These are phyloP conservation scores for Neodiprion pinetum DNA, from an alignment of 1,140 invertebrate species.

Conservation along the genomic window DNA sequence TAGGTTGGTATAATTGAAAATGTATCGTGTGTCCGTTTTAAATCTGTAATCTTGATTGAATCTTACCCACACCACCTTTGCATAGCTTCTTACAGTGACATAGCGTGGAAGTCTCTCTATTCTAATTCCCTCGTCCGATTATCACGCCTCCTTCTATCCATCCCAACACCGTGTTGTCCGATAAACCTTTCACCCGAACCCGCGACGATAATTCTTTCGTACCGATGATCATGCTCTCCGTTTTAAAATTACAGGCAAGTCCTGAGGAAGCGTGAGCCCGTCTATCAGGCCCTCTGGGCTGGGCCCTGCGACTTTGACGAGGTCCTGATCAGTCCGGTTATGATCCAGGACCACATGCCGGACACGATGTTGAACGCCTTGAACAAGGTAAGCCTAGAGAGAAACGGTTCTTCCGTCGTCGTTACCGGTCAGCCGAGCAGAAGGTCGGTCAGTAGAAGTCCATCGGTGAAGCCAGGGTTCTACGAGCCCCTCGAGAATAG, in stretches of 20 bases:
- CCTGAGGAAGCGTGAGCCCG: slow-evolving; percentile 75
- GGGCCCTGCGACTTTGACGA: slow-evolving; percentile 88
- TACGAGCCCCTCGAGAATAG: slow-evolving; percentile 53
- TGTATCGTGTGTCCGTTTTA: no score
- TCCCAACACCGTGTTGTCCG: no score
- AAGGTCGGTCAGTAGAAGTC: slow-evolving; percentile 38
- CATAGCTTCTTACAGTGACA: no score
- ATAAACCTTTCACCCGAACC: no score
- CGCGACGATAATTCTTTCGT: no score
- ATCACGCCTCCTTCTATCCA: no score
- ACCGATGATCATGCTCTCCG: no score
- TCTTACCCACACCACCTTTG: no score
- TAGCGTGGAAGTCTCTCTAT: no score
- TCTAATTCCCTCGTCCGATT: no score
- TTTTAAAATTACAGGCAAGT: slow-evolving; percentile 66
- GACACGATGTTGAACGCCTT: slow-evolving; percentile 87
- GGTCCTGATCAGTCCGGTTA: slow-evolving; percentile 89
- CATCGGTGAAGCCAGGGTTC: slow-evolving; percentile 45
- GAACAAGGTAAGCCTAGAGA: slow-evolving; percentile 75
- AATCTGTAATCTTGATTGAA: no score
- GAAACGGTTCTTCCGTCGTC: slow-evolving; percentile 19
- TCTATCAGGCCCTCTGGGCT: slow-evolving; percentile 91
- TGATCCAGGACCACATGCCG: slow-evolving; percentile 94
- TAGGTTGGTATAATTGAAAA: no score
- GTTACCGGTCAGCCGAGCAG: slow-evolving; percentile 30